Percentiles rank a stretch among this genome's conserved stretches.
Conservation (phyloP, 2,888 invertebrate genomes). For the Melangyna quadrimaculata region DNA sequence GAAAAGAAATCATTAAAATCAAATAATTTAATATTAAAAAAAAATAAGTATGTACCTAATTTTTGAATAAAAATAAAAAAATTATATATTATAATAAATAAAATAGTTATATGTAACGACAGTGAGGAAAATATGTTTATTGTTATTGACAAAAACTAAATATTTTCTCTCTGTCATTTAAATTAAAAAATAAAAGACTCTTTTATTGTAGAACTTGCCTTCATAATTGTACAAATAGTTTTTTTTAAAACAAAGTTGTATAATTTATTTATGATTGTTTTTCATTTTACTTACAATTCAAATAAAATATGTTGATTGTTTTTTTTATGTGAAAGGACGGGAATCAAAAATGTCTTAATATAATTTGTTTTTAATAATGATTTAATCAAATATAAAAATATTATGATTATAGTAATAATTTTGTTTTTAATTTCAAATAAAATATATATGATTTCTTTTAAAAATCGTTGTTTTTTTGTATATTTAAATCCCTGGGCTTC, state of each 20-base stretch:
- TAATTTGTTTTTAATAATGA: slow-evolving; percentile 28
- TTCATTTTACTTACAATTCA: background rate
- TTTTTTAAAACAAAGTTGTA: slow-evolving; percentile 60
- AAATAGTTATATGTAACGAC: slow-evolving; percentile 32
- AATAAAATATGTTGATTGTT: background rate
- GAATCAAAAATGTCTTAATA: slow-evolving; percentile 40
- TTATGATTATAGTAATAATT: background rate
- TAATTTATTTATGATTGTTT: slow-evolving; percentile 14
- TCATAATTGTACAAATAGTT: slow-evolving; percentile 69
- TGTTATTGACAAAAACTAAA: slow-evolving; percentile 33
- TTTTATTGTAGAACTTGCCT: slow-evolving; percentile 65
- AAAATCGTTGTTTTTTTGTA: background rate
- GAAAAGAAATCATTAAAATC: slow-evolving; percentile 20
- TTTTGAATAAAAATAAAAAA: slow-evolving; percentile 49
- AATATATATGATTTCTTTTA: slow-evolving; percentile 45
- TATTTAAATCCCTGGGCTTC: no score
- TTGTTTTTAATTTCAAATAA: slow-evolving; percentile 39
- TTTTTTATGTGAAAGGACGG: background rate
- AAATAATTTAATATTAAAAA: slow-evolving; percentile 41
- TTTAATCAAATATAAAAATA: slow-evolving; percentile 31
- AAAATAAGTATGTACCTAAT: slow-evolving; percentile 69
- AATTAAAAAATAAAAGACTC: background rate
- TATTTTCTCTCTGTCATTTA: background rate
- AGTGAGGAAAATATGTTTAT: slow-evolving; percentile 13
- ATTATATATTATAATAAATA: slow-evolving; percentile 32